phyloP scores from a whole-genome alignment of 2,888 invertebrate genomes.

The Mesorhabditis sp. region DNA sequence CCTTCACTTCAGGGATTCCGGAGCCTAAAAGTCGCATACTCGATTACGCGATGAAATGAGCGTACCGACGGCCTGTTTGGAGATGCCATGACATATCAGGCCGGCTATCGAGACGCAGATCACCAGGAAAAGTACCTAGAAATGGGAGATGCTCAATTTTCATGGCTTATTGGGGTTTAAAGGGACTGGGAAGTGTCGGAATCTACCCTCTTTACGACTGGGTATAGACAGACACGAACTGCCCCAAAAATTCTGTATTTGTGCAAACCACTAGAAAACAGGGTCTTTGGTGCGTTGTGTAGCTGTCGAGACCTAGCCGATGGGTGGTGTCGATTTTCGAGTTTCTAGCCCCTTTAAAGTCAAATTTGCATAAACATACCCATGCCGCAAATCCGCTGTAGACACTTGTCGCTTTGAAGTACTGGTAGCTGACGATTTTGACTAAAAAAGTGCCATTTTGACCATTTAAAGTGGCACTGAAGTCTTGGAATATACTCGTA shows the following conservation, averaged over 20 bases:
- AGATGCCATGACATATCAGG: conserved; percentile 92
- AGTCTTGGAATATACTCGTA: not conserved
- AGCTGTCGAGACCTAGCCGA: too few relatives aligned
- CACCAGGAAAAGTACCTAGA: conserved; percentile 84
- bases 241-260: too few relatives aligned
- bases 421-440: not conserved
- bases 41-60: not conserved
- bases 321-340: too few relatives aligned
- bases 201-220: too few relatives aligned
- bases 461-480: conserved; percentile 62
- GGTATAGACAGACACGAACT: too few relatives aligned
- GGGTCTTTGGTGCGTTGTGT: too few relatives aligned
- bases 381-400: not conserved
- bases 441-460: not conserved
- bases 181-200: too few relatives aligned
- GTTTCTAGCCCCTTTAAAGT: too few relatives aligned
- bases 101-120: conserved; percentile 89
- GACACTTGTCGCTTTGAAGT: not conserved
- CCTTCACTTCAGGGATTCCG: conserved; percentile 98
- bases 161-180: too few relatives aligned
- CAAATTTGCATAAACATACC: not conserved
- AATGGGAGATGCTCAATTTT: not conserved
- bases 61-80: conserved; percentile 90
- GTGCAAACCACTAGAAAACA: too few relatives aligned
- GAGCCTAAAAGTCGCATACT: conserved; percentile 69